Evolutionary conservation across 2,113 vertebrate species (phyloP).

Genomic region (Hystrix cristata): DNA sequence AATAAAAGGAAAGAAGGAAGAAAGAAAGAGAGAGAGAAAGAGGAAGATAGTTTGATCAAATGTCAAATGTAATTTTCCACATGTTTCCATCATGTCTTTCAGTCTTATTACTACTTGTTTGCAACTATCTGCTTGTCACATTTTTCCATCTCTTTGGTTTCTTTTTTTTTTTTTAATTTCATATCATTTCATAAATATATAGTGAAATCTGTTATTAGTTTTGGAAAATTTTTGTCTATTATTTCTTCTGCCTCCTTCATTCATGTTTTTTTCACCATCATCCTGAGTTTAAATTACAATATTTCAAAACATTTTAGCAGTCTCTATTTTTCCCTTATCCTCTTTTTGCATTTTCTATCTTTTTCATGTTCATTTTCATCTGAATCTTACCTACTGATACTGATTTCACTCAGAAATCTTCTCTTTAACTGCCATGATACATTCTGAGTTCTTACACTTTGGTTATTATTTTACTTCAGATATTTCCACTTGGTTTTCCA

Average conservation of each 20-base stretch:
- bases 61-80: not conserved
- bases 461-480: not conserved
- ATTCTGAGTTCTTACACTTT: not conserved
- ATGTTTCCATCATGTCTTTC: not conserved
- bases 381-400: not conserved
- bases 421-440: not conserved
- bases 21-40: not conserved
- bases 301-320: not conserved
- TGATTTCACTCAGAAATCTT: not conserved
- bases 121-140: not conserved
- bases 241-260: not conserved
- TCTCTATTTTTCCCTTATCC: not conserved
- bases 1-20: too few species aligned
- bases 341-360: not conserved
- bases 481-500: not conserved
- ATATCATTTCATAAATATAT: not conserved
- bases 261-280: not conserved
- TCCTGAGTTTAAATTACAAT: not conserved
- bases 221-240: not conserved
- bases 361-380: not conserved
- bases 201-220: not conserved
- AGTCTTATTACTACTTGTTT: not conserved
- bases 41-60: not conserved
- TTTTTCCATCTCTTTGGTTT: not conserved
- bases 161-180: not conserved